phyloP scores from a whole-genome alignment of 2,888 invertebrate genomes.

The Drosophila meridionalis region DNA sequence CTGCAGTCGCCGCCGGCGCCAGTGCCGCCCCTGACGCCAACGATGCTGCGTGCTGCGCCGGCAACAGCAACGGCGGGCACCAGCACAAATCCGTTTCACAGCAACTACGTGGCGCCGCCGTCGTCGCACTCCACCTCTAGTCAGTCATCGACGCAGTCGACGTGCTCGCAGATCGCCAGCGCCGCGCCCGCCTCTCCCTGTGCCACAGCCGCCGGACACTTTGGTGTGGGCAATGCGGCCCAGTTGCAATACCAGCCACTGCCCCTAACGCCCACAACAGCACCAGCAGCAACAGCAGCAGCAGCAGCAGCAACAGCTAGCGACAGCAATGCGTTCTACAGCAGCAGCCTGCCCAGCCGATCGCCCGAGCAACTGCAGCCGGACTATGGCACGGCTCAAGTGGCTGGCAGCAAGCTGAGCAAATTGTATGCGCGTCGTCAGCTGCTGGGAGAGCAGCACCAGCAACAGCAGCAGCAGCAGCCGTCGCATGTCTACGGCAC shows the following conservation, averaged over 20 bases:
- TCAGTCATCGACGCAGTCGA: conserved; percentile 82
- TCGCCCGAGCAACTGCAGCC: conserved; percentile 33
- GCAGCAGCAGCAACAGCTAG: conserved; percentile 12
- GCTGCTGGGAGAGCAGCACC: conserved; percentile 60
- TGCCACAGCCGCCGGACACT: conserved; percentile 61
- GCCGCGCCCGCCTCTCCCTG: conserved; percentile 18
- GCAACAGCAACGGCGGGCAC: conserved; percentile 11
- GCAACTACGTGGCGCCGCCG: conserved; percentile 79
- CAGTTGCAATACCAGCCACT: conserved; percentile 81
- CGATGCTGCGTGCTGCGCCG: conserved; percentile 55
- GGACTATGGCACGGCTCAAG: conserved; percentile 23
- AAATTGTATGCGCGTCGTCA: conserved; percentile 71
- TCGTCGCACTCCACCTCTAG: conserved; percentile 83
- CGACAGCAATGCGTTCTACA: conserved; percentile 9
- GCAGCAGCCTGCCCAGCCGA: conserved; percentile 28
- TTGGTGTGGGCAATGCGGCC: conserved; percentile 61
- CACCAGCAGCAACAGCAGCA: conserved; percentile 16
- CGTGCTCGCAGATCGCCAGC: conserved; percentile 71
- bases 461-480: not conserved
- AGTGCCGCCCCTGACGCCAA: conserved; percentile 31
- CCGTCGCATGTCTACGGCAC: conserved; percentile 28
- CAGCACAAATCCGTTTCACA: conserved; percentile 83
- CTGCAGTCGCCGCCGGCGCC: conserved; percentile 17
- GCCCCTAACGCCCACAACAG: conserved; percentile 65
- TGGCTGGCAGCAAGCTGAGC: conserved; percentile 61